Evolutionary conservation across 1,140 invertebrate species (phyloP).

Genomic region (Tribolium castaneum): DNA sequence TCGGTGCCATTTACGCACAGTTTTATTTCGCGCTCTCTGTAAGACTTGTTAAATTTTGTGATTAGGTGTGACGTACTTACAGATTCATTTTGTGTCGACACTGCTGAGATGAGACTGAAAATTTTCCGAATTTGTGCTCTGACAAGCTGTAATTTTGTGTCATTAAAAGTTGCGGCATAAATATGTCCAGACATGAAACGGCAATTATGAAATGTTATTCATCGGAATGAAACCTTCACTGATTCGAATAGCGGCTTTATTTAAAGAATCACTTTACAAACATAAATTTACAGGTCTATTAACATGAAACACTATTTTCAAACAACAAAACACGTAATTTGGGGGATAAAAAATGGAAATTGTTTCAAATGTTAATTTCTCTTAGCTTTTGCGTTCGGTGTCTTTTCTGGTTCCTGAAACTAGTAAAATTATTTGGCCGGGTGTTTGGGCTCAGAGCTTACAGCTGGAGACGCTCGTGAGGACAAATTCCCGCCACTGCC

Average conservation of each 20-base stretch:
- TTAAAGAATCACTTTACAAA: slow-evolving; percentile 38
- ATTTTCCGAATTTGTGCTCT: background rate
- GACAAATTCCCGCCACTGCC: slow-evolving; percentile 48
- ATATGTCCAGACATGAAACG: background rate
- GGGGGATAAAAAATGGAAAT: slow-evolving; percentile 44
- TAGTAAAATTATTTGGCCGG: background rate
- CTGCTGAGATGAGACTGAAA: background rate
- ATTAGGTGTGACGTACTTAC: background rate
- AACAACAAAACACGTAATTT: slow-evolving; percentile 33
- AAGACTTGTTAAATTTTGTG: background rate
- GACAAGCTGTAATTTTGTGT: slow-evolving; percentile 1
- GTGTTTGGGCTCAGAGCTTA: background rate
- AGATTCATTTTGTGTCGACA: slow-evolving; percentile 1
- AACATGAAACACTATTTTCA: slow-evolving; percentile 29
- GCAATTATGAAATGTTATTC: background rate
- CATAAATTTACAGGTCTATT: slow-evolving; percentile 37
- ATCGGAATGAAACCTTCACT: background rate
- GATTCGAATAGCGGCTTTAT: slow-evolving; percentile 6
- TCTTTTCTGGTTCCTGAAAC: slow-evolving; percentile 45
- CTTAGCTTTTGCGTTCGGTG: slow-evolving; percentile 27
- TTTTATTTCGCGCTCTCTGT: background rate
- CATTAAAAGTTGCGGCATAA: background rate
- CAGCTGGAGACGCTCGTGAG: slow-evolving; percentile 35
- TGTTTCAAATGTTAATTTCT: slow-evolving; percentile 35
- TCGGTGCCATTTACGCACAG: background rate